Percentiles rank a stretch among this genome's conserved stretches.
phyloP scores from a whole-genome alignment of 2,113 vertebrate genomes.

The Benitochromis conjunctus region DNA sequence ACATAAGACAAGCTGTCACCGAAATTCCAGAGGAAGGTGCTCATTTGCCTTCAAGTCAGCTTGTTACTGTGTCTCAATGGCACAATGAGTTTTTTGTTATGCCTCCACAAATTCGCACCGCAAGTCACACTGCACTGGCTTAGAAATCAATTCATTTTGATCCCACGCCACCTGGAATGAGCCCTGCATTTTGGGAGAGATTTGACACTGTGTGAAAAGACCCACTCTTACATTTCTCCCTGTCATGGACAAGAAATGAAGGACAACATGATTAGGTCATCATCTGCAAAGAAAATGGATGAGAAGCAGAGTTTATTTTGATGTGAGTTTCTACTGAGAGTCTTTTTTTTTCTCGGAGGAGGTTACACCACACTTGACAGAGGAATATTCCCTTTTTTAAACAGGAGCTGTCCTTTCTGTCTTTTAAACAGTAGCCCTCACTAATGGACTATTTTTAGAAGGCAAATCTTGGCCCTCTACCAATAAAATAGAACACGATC shows the following conservation, averaged over 20 bases:
- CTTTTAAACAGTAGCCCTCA: conserved; percentile 26
- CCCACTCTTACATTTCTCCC: conserved; percentile 15
- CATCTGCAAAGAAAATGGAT: conserved; percentile 42
- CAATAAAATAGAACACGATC: conserved; percentile 52
- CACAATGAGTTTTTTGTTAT: conserved; percentile 45
- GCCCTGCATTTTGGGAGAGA: conserved; percentile 22
- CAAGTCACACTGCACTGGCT: conserved; percentile 51
- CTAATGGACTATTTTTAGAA: conserved; percentile 51
- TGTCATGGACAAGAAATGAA: conserved; percentile 42
- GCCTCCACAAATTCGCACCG: conserved; percentile 40
- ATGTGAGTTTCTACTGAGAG: conserved; percentile 20
- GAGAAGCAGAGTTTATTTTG: conserved; percentile 53
- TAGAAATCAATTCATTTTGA: conserved; percentile 49
- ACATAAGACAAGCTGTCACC: conserved; percentile 45
- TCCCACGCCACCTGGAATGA: conserved; percentile 61
- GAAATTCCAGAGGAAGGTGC: conserved; percentile 40
- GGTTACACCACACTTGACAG: conserved; percentile 11
- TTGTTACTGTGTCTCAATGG: conserved; percentile 31
- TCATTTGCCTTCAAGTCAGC: background rate
- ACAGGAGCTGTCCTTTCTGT: conserved; percentile 43
- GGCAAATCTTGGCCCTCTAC: conserved; percentile 33
- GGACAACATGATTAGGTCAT: conserved; percentile 49
- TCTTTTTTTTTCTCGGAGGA: conserved; percentile 14
- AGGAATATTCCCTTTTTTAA: conserved; percentile 63
- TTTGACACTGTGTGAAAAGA: conserved; percentile 30